Base-by-base conservation (phyloP, 2,888 invertebrate genomes). In the Spisula solida region DNA sequence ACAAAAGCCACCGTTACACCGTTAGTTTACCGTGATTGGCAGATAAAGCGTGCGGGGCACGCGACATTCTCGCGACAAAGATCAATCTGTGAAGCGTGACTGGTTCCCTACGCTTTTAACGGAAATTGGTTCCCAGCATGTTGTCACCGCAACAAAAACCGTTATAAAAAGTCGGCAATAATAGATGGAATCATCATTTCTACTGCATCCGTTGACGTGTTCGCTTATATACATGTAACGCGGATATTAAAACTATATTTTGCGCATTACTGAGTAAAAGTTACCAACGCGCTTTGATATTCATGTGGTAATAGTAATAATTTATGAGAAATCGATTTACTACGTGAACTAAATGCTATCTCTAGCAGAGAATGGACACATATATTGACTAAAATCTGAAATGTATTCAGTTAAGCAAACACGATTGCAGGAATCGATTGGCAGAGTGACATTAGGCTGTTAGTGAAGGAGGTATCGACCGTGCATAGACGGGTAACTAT, bases 41-140 rank as follows among this genome's bases (percentile, higher is more conserved):
- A 81, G 88, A 29, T 90, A 47, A 85, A 88, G 90, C 85, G 89
- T 90, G 90, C 51, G 31, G 87, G 90, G 92, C 92, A 92, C 92
- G 90, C 92, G 90, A 82, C 85, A 56, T 81, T 87, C 92, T 89
- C 88, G 88, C 89, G 90, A 91, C 90, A 80, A 87, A 80, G 88
- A 83, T 87, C 79, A 90, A 82, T 86, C 85, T 70, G n/a, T 79
- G 79, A 75, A 82, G 88, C 34, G 82, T 87, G 83, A 79, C 25
- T 88, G 88, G 89, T 88, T 91, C 85, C 88, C 89, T 78, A 88
- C 82, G 56, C 83, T 51, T 8, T 78, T 29, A 84, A 81, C 86
- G 78, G 82, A 47, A 14, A 31, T 34, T 48, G 92, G 81, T 81
- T 60, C 86, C 85, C 87, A 41, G 41, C 41, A 41, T 47, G 34